These are phyloP conservation scores for Ophion costatus DNA, from an alignment of 2,888 invertebrate species.

Conservation along the genomic window DNA sequence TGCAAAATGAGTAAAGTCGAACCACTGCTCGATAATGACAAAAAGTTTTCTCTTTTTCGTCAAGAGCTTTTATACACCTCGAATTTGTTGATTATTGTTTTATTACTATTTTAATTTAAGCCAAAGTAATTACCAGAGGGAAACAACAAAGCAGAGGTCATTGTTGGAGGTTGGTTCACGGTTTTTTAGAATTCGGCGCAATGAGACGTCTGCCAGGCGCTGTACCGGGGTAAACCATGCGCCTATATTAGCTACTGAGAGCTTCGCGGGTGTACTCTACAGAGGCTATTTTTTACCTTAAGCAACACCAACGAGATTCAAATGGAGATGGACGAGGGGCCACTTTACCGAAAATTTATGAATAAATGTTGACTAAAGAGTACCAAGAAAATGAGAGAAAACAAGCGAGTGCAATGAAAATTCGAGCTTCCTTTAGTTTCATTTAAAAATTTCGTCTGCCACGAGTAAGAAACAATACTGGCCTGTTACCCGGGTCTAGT, in stretches of 20 bases:
- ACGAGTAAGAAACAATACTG: background rate
- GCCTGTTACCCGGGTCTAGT: background rate
- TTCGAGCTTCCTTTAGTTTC: background rate
- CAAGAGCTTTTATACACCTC: background rate
- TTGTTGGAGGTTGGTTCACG: slow-evolving; percentile 1
- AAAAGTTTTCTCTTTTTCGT: background rate
- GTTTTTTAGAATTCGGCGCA: background rate
- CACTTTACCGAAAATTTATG: slow-evolving; percentile 63
- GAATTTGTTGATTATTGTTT: no score
- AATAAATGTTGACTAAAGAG: slow-evolving; percentile 3
- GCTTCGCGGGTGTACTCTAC: slow-evolving; percentile 71
- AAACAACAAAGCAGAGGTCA: background rate
- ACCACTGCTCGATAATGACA: background rate
- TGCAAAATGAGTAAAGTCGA: background rate
- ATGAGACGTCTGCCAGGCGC: slow-evolving; percentile 6
- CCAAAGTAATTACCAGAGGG: background rate
- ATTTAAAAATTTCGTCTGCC: background rate
- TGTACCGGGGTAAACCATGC: slow-evolving; percentile 74
- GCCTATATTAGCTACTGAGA: slow-evolving; percentile 65
- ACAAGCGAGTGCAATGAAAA: slow-evolving; percentile 2
- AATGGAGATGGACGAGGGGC: slow-evolving; percentile 77
- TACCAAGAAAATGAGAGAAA: background rate
- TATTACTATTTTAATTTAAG: background rate
- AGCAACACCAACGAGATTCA: slow-evolving; percentile 75
- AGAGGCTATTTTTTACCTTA: slow-evolving; percentile 77